A percentile compares a stretch with the other conserved stretches of the same genome.
Evolutionary conservation across 2,797 vertebrate genomes (phyloP).

Genomic region (Anguilla anguilla): DNA sequence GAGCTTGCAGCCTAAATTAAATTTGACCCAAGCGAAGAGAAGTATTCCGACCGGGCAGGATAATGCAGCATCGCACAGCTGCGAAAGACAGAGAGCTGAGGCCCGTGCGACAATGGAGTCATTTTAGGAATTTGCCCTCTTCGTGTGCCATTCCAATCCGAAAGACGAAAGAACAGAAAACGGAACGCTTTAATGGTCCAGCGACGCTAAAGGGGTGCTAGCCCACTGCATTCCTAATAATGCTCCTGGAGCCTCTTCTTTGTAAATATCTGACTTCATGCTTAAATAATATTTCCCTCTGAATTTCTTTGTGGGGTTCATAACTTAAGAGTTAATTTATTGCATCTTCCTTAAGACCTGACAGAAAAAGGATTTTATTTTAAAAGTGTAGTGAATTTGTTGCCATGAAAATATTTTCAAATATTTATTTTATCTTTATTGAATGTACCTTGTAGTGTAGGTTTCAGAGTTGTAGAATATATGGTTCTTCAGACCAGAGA

Average conservation of each 20-base stretch:
- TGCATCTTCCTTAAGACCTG: too few relatives aligned
- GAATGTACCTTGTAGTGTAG: too few relatives aligned
- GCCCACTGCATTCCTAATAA: background rate
- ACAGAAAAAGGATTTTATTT: too few relatives aligned
- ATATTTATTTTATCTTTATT: too few relatives aligned
- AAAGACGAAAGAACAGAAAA: background rate
- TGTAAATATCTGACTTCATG: background rate
- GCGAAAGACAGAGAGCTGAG: background rate
- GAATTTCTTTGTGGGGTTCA: background rate
- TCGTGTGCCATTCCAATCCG: background rate
- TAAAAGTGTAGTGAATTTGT: too few relatives aligned
- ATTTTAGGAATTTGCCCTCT: slow-evolving; percentile 10
- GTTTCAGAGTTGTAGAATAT: too few relatives aligned
- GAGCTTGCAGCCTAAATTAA: background rate
- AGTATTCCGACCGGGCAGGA: background rate
- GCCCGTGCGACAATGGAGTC: background rate
- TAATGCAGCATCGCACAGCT: background rate
- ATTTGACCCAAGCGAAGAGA: background rate
- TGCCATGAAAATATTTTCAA: background rate
- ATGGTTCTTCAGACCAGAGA: too few relatives aligned
- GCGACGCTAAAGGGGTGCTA: background rate
- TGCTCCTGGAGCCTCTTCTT: background rate
- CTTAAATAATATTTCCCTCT: background rate
- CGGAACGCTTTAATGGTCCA: background rate
- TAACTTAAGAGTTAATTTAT: too few relatives aligned